phyloP scores from a whole-genome alignment of 1,140 invertebrate species.

The Lasaia peninsularis region DNA sequence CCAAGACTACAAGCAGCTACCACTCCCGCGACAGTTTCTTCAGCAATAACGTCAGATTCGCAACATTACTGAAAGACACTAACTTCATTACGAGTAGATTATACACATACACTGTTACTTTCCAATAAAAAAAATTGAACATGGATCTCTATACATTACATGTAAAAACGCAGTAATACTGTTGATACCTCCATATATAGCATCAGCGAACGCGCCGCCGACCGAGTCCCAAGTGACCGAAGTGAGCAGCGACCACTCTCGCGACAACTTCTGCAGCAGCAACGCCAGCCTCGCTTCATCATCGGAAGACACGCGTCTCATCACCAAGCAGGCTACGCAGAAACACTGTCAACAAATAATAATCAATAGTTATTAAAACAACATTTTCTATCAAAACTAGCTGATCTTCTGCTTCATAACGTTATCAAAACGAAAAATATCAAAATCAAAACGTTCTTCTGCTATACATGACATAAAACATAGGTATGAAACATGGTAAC shows the following conservation, averaged over 20 bases:
- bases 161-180: no score
- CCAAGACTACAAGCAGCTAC: no score
- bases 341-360: slow-evolving; percentile 74
- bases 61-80: slow-evolving; percentile 84
- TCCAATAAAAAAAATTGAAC: no score
- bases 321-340: slow-evolving; percentile 81
- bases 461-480: no score
- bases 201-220: slow-evolving; percentile 80
- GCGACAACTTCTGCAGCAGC: slow-evolving; percentile 83
- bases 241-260: slow-evolving; percentile 85
- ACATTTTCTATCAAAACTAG: no score
- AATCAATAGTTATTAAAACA: no score
- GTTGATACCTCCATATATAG: slow-evolving; percentile 78
- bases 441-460: no score
- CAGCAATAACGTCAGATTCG: slow-evolving; percentile 80
- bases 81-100: slow-evolving; percentile 81
- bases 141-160: no score
- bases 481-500: no score
- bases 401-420: no score
- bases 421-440: no score
- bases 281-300: slow-evolving; percentile 82
- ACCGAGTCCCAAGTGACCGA: slow-evolving; percentile 84
- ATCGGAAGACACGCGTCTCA: slow-evolving; percentile 83
- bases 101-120: slow-evolving; percentile 81
- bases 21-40: slow-evolving; percentile 85